These are phyloP conservation scores for Syrrhaptes paradoxus DNA, from an alignment of 2,113 vertebrate species.

Conservation along the genomic window DNA sequence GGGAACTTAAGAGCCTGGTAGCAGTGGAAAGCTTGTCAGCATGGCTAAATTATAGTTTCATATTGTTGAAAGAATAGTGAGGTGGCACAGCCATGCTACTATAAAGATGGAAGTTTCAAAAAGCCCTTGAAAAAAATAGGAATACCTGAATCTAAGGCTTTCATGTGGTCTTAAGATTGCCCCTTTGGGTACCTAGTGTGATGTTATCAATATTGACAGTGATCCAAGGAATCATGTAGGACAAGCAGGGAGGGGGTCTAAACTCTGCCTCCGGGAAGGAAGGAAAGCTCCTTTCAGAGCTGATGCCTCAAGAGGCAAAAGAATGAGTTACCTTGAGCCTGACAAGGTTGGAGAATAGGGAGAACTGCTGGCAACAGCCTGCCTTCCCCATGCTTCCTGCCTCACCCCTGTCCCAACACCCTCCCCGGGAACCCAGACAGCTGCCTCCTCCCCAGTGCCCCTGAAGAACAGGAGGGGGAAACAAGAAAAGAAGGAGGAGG, in stretches of 20 bases:
- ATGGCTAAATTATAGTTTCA: not conserved
- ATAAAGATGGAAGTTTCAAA: not conserved
- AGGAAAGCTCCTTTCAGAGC: not conserved
- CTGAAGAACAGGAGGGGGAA: not conserved
- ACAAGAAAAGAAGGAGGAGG: not conserved
- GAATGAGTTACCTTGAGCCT: not conserved
- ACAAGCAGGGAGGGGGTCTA: not conserved
- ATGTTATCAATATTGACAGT: not conserved
- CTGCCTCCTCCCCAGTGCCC: not conserved
- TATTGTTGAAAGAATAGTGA: not conserved
- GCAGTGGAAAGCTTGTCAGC: not conserved
- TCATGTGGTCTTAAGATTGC: not conserved
- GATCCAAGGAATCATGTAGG: not conserved
- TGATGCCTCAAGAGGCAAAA: not conserved
- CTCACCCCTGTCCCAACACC: rapidly evolving
- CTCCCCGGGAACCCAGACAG: rapidly evolving
- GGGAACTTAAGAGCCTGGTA: not conserved
- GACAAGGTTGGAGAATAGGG: not conserved
- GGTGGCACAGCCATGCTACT: not conserved
- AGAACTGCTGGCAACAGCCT: not conserved
- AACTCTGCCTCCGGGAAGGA: not conserved
- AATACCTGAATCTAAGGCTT: not conserved
- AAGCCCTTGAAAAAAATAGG: not conserved
- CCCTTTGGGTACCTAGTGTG: not conserved
- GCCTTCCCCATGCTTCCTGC: not conserved